Evolutionary conservation across 2,113 vertebrate genomes (phyloP), one percentile per base, ranked within the genome.

Genomic region (Elaphurus davidianus): DNA sequence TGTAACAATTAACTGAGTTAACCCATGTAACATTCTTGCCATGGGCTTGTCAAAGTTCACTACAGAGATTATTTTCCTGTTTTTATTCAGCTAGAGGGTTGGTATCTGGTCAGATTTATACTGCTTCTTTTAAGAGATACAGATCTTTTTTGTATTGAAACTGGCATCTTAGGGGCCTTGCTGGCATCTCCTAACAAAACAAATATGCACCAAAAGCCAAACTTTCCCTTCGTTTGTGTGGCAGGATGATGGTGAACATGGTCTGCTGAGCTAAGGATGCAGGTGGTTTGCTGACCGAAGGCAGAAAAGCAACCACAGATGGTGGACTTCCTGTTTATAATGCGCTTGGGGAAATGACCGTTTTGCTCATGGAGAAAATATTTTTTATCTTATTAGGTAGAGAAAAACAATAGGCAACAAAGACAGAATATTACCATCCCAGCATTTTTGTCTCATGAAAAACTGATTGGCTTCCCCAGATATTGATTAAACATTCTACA

Each of bases 401-500:
- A 81, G 71, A 97, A 92, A 91, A 95, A 83, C 62, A 98, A 92
- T 60, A 62, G 76, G 43, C 54, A 50, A 23, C 62, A 82, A 82
- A 60, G 87, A 50, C 83, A 50, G 45, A 96, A 55, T 76, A 82
- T 93, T 45, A 86, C 67, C 25, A 7, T 91, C 71, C n/a, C 13
- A 17, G 36, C 91, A 93, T 97, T 96, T 95, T 98, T 98, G 71
- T 97, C 60, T 94, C 78, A 94, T 97, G 96, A 96, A 52, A 91
- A 96, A 16, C 45, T 7, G 43, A 95, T 84, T 94, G 93, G 89
- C 93, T 52, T 14, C 10, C 17, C 5, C 43, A 17, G 43, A 6
- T 67, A 87, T 4, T 59, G 94, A 95, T 93, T 93, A 57, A 94
- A 89, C 50, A 27, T 21, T 74, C 27, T 30, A 36, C 4, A 0